A percentile compares a stretch with the other conserved stretches of the same genome.
These are phyloP conservation scores for Borostomias antarcticus DNA, from an alignment of 2,797 vertebrate species.

Conservation along the genomic window DNA sequence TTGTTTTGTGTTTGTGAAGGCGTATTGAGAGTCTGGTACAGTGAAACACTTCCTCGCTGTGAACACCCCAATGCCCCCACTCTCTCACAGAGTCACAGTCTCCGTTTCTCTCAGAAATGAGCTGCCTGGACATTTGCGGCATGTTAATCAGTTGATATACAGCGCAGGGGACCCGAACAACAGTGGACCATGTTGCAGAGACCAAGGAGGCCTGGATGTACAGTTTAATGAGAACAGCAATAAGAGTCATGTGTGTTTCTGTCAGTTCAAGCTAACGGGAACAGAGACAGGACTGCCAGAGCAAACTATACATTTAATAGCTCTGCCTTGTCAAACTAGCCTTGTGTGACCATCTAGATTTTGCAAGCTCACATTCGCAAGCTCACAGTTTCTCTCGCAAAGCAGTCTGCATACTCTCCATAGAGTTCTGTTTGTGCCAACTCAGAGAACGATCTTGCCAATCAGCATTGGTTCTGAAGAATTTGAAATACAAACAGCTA, in stretches of 20 bases:
- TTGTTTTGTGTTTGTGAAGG: no score
- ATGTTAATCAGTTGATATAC: constrained; percentile 28
- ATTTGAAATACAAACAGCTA: no score
- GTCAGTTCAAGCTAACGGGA: constrained; percentile 41
- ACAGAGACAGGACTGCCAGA: constrained; percentile 18
- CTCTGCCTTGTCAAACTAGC: no score
- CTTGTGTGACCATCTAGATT: no score
- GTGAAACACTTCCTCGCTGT: neutral
- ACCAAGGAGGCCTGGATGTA: constrained; percentile 19
- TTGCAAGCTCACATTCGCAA: no score
- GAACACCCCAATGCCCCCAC: neutral
- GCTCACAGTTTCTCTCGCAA: no score
- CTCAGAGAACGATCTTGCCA: no score
- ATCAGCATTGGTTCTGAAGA: no score
- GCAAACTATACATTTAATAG: constrained; percentile 29
- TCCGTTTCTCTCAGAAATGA: constrained; percentile 35
- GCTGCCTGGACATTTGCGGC: constrained; percentile 13
- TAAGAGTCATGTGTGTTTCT: constrained; percentile 45
- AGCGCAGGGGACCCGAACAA: neutral
- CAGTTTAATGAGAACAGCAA: constrained; percentile 33
- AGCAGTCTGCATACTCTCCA: no score
- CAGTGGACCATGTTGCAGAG: constrained; percentile 26
- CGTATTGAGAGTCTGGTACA: no score
- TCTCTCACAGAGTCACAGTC: constrained; percentile 10
- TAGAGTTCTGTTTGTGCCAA: no score